phyloP scores from a whole-genome alignment of 53 echinoderm and acorn worm species.

The Luidia sarsii region DNA sequence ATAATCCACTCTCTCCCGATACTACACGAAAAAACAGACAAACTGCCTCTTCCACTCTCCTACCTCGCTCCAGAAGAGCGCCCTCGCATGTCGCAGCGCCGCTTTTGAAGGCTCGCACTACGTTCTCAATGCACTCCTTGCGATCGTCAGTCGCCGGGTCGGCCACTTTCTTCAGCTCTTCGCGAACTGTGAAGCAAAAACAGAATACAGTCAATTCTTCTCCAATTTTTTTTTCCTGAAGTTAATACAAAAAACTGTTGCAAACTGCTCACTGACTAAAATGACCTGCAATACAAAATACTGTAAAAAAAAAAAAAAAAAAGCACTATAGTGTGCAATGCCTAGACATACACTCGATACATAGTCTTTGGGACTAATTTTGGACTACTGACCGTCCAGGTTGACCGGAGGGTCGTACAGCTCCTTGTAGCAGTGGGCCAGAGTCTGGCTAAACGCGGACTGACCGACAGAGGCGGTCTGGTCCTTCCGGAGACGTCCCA shows the following conservation, averaged over 20 bases:
- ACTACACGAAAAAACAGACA: too few relatives aligned
- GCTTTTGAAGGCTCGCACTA: conserved; percentile 24
- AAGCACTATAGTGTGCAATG: too few relatives aligned
- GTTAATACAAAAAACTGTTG: too few relatives aligned
- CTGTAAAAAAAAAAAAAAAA: too few relatives aligned
- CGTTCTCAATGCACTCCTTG: conserved; percentile 21
- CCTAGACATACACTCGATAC: too few relatives aligned
- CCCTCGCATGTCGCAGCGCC: conserved; percentile 1
- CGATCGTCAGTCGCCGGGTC: conserved; percentile 7
- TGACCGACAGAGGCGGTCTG: neutral
- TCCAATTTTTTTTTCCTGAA: too few relatives aligned
- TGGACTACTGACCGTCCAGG: conserved; percentile 20
- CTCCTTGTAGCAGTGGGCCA: conserved; percentile 14
- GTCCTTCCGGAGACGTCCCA: conserved; percentile 2
- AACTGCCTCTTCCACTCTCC: too few relatives aligned
- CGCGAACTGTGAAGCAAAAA: conserved; percentile 5
- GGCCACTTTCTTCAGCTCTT: conserved; percentile 24
- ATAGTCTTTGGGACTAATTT: too few relatives aligned
- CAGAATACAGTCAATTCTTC: neutral
- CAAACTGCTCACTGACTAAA: too few relatives aligned
- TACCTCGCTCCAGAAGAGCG: conserved; percentile 41
- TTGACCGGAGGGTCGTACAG: neutral
- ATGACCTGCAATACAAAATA: too few relatives aligned
- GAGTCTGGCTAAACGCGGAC: conserved; percentile 7
- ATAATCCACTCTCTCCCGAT: too few relatives aligned